Conservation (phyloP, 2,797 vertebrate species). For the Hydrocynus forskahlii region DNA sequence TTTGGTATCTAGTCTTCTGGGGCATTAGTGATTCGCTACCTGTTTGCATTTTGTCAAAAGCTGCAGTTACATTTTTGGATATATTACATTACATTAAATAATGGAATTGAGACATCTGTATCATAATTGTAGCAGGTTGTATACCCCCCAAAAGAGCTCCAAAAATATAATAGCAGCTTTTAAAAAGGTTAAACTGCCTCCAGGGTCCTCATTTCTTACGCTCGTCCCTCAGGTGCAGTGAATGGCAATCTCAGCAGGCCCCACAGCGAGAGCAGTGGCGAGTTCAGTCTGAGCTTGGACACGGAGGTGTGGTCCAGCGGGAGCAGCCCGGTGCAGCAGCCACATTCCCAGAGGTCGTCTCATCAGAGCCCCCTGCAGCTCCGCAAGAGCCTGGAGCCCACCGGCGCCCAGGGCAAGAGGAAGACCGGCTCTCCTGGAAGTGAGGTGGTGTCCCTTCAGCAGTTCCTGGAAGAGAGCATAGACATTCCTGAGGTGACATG, state of each 20-base stretch:
- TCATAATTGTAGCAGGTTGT: neutral
- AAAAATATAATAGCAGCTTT: neutral
- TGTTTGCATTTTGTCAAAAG: neutral
- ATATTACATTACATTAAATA: neutral
- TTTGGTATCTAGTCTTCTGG: neutral
- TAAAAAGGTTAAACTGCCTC: neutral
- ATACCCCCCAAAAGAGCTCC: neutral
- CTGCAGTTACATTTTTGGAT: neutral
- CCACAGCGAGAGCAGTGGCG: constrained; percentile 96
- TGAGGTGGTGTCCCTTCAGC: constrained; percentile 91
- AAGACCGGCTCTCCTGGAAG: constrained; percentile 81
- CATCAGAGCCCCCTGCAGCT: constrained; percentile 87
- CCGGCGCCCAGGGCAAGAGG: constrained; percentile 66
- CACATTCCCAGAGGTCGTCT: constrained; percentile 77
- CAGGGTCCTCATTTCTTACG: neutral
- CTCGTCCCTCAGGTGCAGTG: constrained; percentile 77
- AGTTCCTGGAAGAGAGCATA: constrained; percentile 93
- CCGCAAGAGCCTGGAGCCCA: constrained; percentile 74
- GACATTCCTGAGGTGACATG: constrained; percentile 76
- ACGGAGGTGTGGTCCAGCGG: constrained; percentile 93
- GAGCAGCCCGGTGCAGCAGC: constrained; percentile 88
- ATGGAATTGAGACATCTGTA: neutral
- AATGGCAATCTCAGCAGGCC: constrained; percentile 86
- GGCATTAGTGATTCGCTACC: neutral
- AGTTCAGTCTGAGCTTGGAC: constrained; percentile 90